Base-by-base conservation (phyloP, 2,113 vertebrate genomes). In the Lepus europaeus region DNA sequence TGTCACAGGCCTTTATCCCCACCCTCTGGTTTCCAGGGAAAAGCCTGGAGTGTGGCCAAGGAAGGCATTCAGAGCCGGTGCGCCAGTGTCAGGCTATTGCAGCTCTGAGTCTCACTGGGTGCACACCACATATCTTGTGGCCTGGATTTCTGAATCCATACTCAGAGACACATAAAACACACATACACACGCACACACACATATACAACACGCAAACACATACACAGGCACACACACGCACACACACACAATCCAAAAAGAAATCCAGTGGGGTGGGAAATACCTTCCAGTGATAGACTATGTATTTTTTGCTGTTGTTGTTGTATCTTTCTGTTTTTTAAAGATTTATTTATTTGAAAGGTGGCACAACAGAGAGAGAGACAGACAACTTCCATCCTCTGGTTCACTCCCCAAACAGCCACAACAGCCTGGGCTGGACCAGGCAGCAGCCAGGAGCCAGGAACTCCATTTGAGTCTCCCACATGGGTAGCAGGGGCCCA, bases 41-140 rank as follows among this genome's bases (percentile, higher is more conserved):
- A 68, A 91, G 45, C 72, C 61, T 63, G 36, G 20, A 1, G 20
- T 14, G 83, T 73, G 91, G n/a, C 88, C 68, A 53, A 59, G 85
- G 53, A 81, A 95, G 80, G 70, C 25, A 56, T 77, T 74, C 56
- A 36, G 45, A 70, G 45, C 89, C 63, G 49, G 20, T 45, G 33
- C 76, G n/a, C 19, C 14, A 45, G 74, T 92, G 45, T 82, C 90
- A 83, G 87, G 69, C 63, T 78, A n/a, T 63, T 89, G 64, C 76
- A 81, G 74, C 39, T 73, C 51, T 91, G 27, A 72, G 83, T 70
- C 74, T 81, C 82, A 23, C 79, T 86, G 12, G 27, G 22, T 68
- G 6, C 11, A 11, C 33, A 68, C 25, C 25, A 31, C 4, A 1
- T 31, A 33, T 45, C 56, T 49, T 29, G 19, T 68, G 10, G 61